Evolutionary conservation across 2,113 vertebrate species (phyloP).

Genomic region (Amphiprion percula): DNA sequence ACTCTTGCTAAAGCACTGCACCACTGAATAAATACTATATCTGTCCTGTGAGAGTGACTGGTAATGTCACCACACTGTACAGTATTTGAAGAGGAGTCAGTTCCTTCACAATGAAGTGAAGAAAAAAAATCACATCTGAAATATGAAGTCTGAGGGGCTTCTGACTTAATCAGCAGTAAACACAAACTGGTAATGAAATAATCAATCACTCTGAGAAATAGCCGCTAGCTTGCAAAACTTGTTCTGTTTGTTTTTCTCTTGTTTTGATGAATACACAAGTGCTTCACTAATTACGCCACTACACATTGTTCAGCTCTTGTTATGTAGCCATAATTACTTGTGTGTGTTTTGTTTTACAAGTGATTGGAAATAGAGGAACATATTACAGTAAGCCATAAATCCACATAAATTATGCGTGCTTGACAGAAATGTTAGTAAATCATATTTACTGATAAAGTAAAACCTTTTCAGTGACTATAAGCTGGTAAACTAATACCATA

Average conservation of each 20-base stretch:
- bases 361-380: conserved; percentile 7
- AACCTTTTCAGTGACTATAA: background rate
- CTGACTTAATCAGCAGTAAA: conserved; percentile 34
- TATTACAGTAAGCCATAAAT: background rate
- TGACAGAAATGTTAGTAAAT: background rate
- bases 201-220: conserved; percentile 57
- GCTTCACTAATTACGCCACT: conserved; percentile 14
- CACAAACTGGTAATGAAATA: conserved; percentile 51
- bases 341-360: background rate
- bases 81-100: too few species aligned
- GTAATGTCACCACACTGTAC: too few species aligned
- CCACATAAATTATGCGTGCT: background rate
- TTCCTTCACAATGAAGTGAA: background rate
- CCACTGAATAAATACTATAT: too few species aligned
- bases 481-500: background rate
- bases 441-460: background rate
- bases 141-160: conserved; percentile 7
- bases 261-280: conserved; percentile 23
- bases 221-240: conserved; percentile 5
- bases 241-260: conserved; percentile 32
- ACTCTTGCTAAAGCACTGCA: too few species aligned
- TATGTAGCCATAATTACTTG: background rate
- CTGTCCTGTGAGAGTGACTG: too few species aligned
- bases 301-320: background rate
- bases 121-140: conserved; percentile 18